These are phyloP conservation scores for Ariopsis seemanni DNA, from an alignment of 2,113 vertebrate genomes.

Conservation along the genomic window DNA sequence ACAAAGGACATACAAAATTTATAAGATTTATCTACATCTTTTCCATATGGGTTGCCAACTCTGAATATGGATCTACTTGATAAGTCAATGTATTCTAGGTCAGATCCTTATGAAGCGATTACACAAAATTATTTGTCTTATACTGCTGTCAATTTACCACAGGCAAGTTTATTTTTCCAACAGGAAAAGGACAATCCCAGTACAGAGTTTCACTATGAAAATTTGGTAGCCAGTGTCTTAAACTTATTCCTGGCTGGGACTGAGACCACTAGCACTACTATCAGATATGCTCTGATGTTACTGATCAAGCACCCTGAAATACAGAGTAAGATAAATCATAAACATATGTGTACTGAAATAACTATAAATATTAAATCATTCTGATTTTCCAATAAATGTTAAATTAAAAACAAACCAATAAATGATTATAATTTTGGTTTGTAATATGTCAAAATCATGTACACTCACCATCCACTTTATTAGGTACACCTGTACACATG, in stretches of 20 bases:
- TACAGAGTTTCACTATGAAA: conserved; percentile 72
- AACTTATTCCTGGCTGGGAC: conserved; percentile 77
- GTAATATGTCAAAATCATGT: not conserved
- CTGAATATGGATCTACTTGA: not conserved
- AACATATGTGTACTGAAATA: not conserved
- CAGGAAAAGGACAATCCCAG: conserved; percentile 69
- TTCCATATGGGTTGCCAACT: not conserved
- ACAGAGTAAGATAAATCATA: conserved; percentile 61
- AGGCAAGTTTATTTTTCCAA: not conserved
- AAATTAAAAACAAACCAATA: not conserved
- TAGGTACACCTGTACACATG: not conserved
- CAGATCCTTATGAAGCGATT: not conserved
- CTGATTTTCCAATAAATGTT: not conserved
- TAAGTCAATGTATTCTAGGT: not conserved
- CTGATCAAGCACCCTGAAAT: conserved; percentile 74
- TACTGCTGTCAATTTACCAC: not conserved
- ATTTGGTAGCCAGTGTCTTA: conserved; percentile 66
- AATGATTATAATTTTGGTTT: not conserved
- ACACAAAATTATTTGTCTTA: not conserved
- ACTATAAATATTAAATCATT: not conserved
- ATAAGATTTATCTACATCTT: no score
- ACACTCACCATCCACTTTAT: not conserved
- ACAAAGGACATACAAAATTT: no score
- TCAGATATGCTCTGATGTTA: conserved; percentile 70
- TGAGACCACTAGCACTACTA: conserved; percentile 75